phyloP scores from a whole-genome alignment of 2,888 invertebrate genomes.

The Nyleta sp. region DNA sequence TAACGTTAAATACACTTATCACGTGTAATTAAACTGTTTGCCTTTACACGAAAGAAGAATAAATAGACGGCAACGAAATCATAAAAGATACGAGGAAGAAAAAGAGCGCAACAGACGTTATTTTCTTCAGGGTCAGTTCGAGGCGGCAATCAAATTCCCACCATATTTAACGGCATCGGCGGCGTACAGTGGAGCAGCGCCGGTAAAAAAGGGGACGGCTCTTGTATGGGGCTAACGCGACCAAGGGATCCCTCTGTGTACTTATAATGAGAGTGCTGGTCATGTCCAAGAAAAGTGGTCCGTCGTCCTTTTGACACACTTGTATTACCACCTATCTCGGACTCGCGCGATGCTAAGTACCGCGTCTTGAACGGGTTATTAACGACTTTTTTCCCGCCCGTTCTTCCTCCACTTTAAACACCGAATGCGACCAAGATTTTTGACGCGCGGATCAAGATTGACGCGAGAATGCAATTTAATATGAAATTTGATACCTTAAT shows the following conservation, averaged over 20 bases:
- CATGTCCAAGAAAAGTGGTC: conserved; percentile 57
- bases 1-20: conserved; percentile 28
- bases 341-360: conserved; percentile 35
- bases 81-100: conserved; percentile 3
- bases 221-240: conserved; percentile 49
- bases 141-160: conserved; percentile 44
- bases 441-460: conserved; percentile 25
- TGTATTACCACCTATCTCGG: conserved; percentile 69
- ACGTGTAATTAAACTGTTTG: conserved; percentile 29
- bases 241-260: conserved; percentile 35
- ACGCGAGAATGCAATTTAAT: conserved; percentile 23
- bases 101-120: conserved; percentile 18
- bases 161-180: conserved; percentile 49
- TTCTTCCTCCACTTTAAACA: conserved; percentile 38
- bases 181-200: not conserved
- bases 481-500: conserved; percentile 37
- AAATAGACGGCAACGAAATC: conserved; percentile 6
- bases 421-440: conserved; percentile 31
- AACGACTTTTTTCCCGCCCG: conserved; percentile 32
- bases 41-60: conserved; percentile 26
- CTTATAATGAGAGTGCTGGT: conserved; percentile 50
- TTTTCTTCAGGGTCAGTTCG: conserved; percentile 41
- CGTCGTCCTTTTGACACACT: conserved; percentile 77
- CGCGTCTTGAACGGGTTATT: conserved; percentile 46
- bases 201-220: conserved; percentile 34